Base-by-base conservation (phyloP, 1,140 invertebrate genomes). In the Bombus picipes region DNA sequence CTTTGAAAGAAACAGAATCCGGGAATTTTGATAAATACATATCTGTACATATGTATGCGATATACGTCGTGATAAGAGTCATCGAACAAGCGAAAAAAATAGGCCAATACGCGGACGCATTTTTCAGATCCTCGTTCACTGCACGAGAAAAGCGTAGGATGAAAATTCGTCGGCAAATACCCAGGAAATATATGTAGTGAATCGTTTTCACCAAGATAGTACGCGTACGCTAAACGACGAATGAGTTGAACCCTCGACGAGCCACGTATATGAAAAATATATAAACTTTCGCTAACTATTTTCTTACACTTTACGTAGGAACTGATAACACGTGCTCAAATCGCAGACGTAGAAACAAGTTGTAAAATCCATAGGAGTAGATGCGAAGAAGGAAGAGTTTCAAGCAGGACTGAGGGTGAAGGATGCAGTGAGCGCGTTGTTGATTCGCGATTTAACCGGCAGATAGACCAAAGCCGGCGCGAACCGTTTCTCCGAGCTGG, bases 351-450 rank as follows among this genome's bases (percentile, higher is more conserved):
- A 86, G 86, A 87, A 78, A 71, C 85, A 65, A 86, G 76, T 62
- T 32, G 39, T 39, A n/a, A 10, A n/a, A 41, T 28, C n/a, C 9
- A n/a, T 41, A 34, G 13, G 47, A 37, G 37, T 1, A 10, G 6
- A 25, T 25, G 10, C 28, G 32, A 78, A 37, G 66, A 57, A n/a
- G 57, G 47, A 47, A 34, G 62, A 65, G n/a, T 75, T 86, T 95
- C 93, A 98, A 95, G 98, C 98, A 85, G 98, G 98, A 92, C 98
- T 99, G 77, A 99, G 97, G 90, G 97, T 98, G 94, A 99, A 98
- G 93, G 98, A 98, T 80, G 98, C 97, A 83, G 98, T 98, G 89
- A 98, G 96, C 83, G 97, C 96, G 92, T 97, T 96, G 90, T 96
- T 97, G 87, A 98, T 96, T 93, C 98, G 97, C 89, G 98, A 97